Conservation (phyloP, 2,888 invertebrate genomes). For the Acanthoscelides obtectus region DNA sequence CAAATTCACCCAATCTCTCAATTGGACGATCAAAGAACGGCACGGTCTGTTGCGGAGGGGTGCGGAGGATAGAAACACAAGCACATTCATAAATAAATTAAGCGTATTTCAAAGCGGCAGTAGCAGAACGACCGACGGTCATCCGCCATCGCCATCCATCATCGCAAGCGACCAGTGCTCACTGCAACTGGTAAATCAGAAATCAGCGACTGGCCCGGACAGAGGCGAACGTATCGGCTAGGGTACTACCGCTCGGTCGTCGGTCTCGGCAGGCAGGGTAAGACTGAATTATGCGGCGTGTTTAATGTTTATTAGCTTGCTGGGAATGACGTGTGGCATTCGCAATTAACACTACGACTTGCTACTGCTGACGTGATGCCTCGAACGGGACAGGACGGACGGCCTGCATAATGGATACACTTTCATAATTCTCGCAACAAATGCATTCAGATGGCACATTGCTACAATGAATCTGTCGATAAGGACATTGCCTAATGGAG, state of each 20-base stretch:
- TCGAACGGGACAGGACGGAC: no score
- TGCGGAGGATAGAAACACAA: conserved; percentile 1
- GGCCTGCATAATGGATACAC: no score
- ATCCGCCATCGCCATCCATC: conserved; percentile 27
- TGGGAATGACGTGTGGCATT: conserved; percentile 45
- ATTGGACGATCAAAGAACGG: not conserved
- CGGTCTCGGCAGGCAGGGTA: conserved; percentile 39
- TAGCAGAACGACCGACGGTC: not conserved
- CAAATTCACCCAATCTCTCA: no score
- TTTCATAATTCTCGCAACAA: no score
- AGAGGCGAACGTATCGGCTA: conserved; percentile 24
- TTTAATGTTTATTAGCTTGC: conserved; percentile 48
- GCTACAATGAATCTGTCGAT: no score
- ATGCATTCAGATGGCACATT: no score
- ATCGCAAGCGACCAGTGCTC: conserved; percentile 18
- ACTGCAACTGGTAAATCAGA: conserved; percentile 33
- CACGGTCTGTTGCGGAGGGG: not conserved
- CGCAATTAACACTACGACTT: conserved; percentile 38
- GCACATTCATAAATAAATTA: conserved; percentile 35
- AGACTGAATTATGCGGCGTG: conserved; percentile 47
- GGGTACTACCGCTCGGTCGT: conserved; percentile 32
- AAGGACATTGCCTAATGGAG: no score
- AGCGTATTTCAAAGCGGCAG: conserved; percentile 31
- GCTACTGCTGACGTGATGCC: not conserved
- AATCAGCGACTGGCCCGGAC: conserved; percentile 26